phyloP scores from a whole-genome alignment of 1,140 invertebrate species.

The Pogonus chalceus region DNA sequence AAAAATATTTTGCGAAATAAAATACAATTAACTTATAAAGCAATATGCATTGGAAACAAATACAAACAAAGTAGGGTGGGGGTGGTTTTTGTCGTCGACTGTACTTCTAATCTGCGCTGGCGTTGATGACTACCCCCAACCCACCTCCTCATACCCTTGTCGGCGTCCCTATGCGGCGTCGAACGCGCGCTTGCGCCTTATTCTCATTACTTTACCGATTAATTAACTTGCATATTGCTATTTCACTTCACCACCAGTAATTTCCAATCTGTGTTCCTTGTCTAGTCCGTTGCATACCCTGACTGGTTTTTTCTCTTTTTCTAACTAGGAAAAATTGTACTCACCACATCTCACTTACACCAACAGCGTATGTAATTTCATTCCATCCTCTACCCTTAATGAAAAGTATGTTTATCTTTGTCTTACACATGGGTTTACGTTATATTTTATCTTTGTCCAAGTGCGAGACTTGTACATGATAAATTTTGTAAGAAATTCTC shows the following conservation, averaged over 20 bases:
- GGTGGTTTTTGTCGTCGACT: constrained; percentile 20
- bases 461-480: constrained; percentile 23
- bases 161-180: not conserved
- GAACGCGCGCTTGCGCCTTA: constrained; percentile 29
- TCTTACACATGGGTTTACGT: constrained; percentile 17
- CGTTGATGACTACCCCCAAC: constrained; percentile 29
- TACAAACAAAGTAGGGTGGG: too few relatives aligned
- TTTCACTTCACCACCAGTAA: constrained; percentile 33
- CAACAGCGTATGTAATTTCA: constrained; percentile 32
- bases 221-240: constrained; percentile 38
- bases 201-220: constrained; percentile 37
- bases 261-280: constrained; percentile 25
- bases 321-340: constrained; percentile 11
- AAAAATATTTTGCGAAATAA: too few relatives aligned
- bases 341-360: constrained; percentile 10
- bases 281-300: constrained; percentile 17
- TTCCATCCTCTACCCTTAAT: constrained; percentile 34
- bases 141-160: not conserved
- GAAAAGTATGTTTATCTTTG: constrained; percentile 31
- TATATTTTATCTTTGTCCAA: constrained; percentile 13
- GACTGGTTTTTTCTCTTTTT: constrained; percentile 7
- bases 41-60: too few relatives aligned
- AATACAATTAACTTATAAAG: too few relatives aligned
- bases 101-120: constrained; percentile 32
- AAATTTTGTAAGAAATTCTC: constrained; percentile 25